Base-by-base conservation (phyloP, 2,113 vertebrate genomes). In the Scomber scombrus region DNA sequence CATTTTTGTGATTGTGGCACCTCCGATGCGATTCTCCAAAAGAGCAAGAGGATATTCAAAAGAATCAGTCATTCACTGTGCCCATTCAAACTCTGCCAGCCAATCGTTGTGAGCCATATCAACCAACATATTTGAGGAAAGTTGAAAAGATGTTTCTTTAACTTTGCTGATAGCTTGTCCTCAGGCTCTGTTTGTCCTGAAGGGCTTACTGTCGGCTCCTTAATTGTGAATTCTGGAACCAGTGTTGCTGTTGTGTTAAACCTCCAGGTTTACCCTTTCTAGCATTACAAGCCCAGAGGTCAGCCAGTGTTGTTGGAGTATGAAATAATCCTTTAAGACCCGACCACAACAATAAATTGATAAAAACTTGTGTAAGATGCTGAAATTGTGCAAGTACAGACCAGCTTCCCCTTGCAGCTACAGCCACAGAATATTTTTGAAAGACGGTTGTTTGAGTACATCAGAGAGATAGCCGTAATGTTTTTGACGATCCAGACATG, bases 161-260 rank as follows among this genome's bases (percentile, higher is more conserved):
- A 51, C 56, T 56, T 84, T 76, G 81, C 87, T 85, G 78, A 65
- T 80, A 74, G 86, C 79, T 26, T 52, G 65, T 82, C 90, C 81
- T 60, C 76, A 21, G 81, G 83, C 75, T 67, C 47, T 65, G 50
- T 71, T 67, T 50, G 50, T 87, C 77, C 80, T 51, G 40, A 43
- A 62, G 77, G 72, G 70, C 19, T 57, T 47, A 23, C 54, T 40
- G 45, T 43, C 50, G 46, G 58, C 67, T 73, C 50, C 69, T 60
- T 21, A 46, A 64, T 52, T 78, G 65, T 62, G 47, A 89, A 72
- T 81, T 78, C 74, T 54, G 65, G 12, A 81, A 71, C 43, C 23
- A 54, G 57, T 46, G 49, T 56, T 49, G 52, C 47, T 51, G 12
- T 65, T 50, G 57, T 80, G 52, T 74, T 43, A 26, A 56, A 69